Evolutionary conservation across 2,113 vertebrate genomes (phyloP), one percentile per base, ranked within the genome.

Genomic region (Argyrosomus japonicus): DNA sequence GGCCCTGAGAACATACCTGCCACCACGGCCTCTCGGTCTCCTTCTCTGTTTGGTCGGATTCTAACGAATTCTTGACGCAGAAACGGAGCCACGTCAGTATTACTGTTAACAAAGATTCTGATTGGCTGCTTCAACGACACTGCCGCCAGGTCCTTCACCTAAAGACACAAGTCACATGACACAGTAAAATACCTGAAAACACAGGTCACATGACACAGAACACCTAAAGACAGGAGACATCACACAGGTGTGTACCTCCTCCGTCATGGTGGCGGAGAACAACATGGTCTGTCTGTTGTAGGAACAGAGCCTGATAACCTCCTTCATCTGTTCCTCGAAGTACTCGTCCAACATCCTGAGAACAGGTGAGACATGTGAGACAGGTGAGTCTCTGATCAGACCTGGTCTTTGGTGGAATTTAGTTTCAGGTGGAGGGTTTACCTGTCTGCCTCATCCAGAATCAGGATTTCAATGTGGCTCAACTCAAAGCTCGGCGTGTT

Each of bases 271-370:
- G 74, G 98, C 98, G 0, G 98, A 99, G 89, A 99, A 99, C 69
- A 99, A 94, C 97, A 99, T 98, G 32, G 98, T 99, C 92, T 99
- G 98, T 80, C 96, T 95, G 88, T 98, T 98, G 82, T 95, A 96
- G 23, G 97, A 96, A 68, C 98, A 99, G 90, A 98, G 58, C 47
- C 95, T 94, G 89, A 99, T 99, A 87, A 99, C 96, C 93, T 99
- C 98, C 88, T 99, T 99, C 98, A 99, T 99, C 95, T 99, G 98
- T 68, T 99, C 98, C 89, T 99, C 98, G 77, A 99, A 99, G 92
- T 99, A 99, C 78, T 99, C 98, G 10, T 99, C 98, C 92, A 99
- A 81, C 98, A 99, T 99, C 92, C 98, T 99, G 90, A 56, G 5
- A 8, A 40, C 36, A 40, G 1, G 36, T 40, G 36, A 40, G 32